Conservation (phyloP, 2,113 vertebrate genomes). For the Odobenus rosmarus region DNA sequence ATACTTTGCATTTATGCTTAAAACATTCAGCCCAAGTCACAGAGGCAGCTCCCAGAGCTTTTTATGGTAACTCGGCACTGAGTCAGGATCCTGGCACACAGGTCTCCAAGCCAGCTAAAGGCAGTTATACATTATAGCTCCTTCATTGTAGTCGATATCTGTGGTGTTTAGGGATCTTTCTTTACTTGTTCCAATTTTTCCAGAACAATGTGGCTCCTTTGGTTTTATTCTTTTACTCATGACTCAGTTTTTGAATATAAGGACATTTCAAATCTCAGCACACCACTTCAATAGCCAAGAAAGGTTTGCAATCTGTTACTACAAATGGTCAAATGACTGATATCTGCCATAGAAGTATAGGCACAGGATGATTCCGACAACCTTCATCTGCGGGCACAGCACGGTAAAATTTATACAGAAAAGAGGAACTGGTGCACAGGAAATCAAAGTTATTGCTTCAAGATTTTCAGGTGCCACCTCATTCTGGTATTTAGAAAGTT, state of each 20-base stretch:
- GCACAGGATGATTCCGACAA: background rate
- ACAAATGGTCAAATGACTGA: slow-evolving; percentile 23
- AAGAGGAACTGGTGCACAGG: background rate
- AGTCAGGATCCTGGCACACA: background rate
- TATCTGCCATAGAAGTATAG: background rate
- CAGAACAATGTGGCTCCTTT: background rate
- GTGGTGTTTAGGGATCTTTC: background rate
- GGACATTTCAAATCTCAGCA: slow-evolving; percentile 33
- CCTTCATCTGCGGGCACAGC: background rate
- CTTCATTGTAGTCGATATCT: background rate
- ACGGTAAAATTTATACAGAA: background rate
- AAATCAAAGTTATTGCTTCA: background rate
- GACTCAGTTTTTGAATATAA: slow-evolving; percentile 28
- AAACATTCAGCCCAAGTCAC: background rate
- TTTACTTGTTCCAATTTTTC: slow-evolving; percentile 28
- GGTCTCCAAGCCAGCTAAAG: background rate
- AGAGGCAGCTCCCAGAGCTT: background rate
- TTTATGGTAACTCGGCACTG: background rate
- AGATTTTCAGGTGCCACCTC: background rate
- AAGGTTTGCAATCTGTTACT: slow-evolving; percentile 10
- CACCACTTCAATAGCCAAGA: background rate
- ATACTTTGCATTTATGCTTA: background rate
- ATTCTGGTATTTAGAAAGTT: background rate
- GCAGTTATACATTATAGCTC: background rate
- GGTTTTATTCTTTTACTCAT: slow-evolving; percentile 44